Evolutionary conservation across 2,888 invertebrate species (phyloP), one percentile per base, ranked within the genome.

Genomic region (Stenodera caucasica): DNA sequence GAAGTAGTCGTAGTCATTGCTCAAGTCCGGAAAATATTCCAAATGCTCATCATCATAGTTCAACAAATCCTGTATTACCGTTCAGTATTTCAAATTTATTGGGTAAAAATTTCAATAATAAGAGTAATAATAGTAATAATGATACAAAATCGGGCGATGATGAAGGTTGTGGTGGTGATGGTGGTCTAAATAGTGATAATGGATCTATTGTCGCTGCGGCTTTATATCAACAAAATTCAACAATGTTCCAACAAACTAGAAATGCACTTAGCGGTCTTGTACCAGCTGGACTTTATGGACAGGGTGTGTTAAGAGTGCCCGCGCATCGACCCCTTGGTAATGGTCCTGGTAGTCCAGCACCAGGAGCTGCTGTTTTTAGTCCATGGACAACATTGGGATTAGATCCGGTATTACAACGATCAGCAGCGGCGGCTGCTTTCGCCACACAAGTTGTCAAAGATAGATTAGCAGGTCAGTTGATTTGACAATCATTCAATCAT

Each of bases 391-490:
- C 80, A 58, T 83, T 86, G 80, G 83, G 84, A 29, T 83, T 88
- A 60, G 86, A 86, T 53, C 80, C 87, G 70, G 87, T 88, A 69
- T 84, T 85, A 50, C 86, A 85, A 83, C 82, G 85, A 75, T 88
- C 85, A 71, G 88, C 85, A 60, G 88, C 84, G 15, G 87, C 87
- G 0, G 90, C 91, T 1, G 90, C 91, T 53, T 87, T 91, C 76
- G 90, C 90, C 2, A 88, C 90, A 73, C 91, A 91, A 81, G 90
- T 91, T 75, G 90, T 91, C 72, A 92, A 92, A 81, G 91, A 92
- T 79, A 84, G 92, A 81, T 81, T 92, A 72, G 90, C 91, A 82
- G 91, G 92, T 92, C 81, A 86, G 87, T 68, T 21, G n/a, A 55
- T 40, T 4, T 26, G 5, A 4, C 26, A 26, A n/a, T n/a, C n/a